phyloP scores from a whole-genome alignment of 2,797 vertebrate species.

The Onychomys leucogaster region DNA sequence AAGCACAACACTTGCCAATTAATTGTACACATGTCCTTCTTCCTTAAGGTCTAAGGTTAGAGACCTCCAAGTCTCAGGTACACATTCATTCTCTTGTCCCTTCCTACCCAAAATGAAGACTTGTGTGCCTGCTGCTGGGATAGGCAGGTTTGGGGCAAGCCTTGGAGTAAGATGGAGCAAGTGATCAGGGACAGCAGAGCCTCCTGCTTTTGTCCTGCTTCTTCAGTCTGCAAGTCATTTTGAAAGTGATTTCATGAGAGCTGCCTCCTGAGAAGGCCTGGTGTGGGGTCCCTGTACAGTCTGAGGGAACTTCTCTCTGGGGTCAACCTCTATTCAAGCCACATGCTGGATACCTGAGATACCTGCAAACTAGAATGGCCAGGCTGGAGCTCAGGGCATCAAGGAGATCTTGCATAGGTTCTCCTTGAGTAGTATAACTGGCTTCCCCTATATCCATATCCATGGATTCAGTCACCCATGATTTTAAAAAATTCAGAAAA shows the following conservation, averaged over 20 bases:
- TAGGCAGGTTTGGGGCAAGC: rapidly evolving
- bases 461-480: background rate
- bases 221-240: background rate
- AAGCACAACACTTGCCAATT: background rate
- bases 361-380: background rate
- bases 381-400: background rate
- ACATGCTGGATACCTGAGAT: background rate
- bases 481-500: background rate
- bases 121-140: background rate
- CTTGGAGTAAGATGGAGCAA: rapidly evolving
- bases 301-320: background rate
- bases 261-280: background rate
- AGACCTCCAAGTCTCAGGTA: background rate
- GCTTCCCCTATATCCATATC: background rate
- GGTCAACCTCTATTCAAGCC: background rate
- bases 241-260: background rate
- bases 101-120: background rate
- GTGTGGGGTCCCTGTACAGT: background rate
- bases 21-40: background rate
- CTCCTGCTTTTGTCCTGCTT: background rate
- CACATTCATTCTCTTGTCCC: background rate
- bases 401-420: background rate
- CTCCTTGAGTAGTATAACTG: background rate
- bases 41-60: background rate
- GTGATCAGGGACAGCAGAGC: no score